Percentiles rank a stretch among this genome's conserved stretches.
These are phyloP conservation scores for Nephrotoma guestfalica DNA, from an alignment of 2,888 invertebrate species.

Conservation along the genomic window DNA sequence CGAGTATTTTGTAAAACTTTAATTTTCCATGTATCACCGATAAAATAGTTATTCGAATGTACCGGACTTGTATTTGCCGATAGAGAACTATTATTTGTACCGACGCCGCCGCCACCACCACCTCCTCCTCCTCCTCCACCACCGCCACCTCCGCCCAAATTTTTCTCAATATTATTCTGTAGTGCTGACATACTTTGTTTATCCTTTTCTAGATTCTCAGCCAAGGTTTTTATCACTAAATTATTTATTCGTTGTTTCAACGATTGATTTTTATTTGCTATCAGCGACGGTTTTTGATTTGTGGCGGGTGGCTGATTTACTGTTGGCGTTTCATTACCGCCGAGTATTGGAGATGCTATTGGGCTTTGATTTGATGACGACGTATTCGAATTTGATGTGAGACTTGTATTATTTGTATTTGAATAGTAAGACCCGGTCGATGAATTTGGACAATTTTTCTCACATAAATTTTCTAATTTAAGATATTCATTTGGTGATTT, in stretches of 20 bases:
- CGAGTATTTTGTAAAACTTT: conserved; percentile 69
- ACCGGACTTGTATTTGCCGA: conserved; percentile 31
- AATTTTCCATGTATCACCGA: conserved; percentile 65
- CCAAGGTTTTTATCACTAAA: conserved; percentile 75
- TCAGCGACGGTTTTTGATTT: conserved; percentile 21
- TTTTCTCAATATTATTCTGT: conserved; percentile 12
- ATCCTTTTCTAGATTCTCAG: conserved; percentile 58
- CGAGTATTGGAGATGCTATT: conserved; percentile 16
- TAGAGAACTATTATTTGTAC: conserved; percentile 33
- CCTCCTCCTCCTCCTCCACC: conserved; percentile 24
- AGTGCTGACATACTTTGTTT: conserved; percentile 24
- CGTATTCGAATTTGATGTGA: conserved; percentile 7
- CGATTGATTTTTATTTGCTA: conserved; percentile 44
- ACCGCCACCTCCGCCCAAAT: conserved; percentile 8
- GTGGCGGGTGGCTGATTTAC: background rate
- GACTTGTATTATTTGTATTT: conserved; percentile 35
- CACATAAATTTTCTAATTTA: conserved; percentile 31
- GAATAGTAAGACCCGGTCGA: conserved; percentile 44
- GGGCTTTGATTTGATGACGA: conserved; percentile 10
- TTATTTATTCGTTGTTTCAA: conserved; percentile 79
- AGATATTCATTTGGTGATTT: conserved; percentile 24
- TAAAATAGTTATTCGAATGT: conserved; percentile 31
- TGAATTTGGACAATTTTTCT: conserved; percentile 35
- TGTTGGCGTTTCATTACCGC: conserved; percentile 15
- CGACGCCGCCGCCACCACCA: conserved; percentile 28